Evolutionary conservation across 2,797 vertebrate species (phyloP).

Genomic region (Rhynchonycteris naso): DNA sequence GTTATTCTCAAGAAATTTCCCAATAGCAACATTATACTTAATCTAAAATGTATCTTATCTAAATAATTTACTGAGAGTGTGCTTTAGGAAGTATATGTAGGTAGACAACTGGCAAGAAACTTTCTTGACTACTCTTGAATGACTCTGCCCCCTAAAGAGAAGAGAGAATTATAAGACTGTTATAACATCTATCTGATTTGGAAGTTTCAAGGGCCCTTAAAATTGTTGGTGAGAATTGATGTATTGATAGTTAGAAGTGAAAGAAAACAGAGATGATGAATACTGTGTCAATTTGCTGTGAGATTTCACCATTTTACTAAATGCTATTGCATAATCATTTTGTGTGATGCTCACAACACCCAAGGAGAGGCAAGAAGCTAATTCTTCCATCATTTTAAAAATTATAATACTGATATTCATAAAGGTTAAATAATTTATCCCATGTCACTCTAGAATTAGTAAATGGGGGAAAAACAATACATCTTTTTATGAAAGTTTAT

Average conservation of each 20-base stretch:
- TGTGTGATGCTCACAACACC: not conserved
- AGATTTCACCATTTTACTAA: not conserved
- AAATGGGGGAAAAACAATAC: not conserved
- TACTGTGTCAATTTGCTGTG: not conserved
- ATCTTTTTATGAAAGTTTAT: not conserved
- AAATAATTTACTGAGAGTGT: not conserved
- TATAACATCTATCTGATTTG: not conserved
- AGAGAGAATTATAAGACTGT: not conserved
- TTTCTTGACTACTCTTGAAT: not conserved
- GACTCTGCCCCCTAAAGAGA: not conserved
- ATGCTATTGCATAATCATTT: not conserved
- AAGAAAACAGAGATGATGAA: not conserved
- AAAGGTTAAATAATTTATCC: not conserved
- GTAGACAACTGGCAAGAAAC: not conserved
- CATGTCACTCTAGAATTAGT: not conserved
- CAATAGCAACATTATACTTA: not conserved
- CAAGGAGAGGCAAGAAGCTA: not conserved
- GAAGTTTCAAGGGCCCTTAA: conserved; percentile 3
- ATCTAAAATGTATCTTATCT: not conserved
- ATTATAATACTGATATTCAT: not conserved
- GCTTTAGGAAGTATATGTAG: not conserved
- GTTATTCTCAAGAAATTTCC: not conserved
- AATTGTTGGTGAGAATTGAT: not conserved
- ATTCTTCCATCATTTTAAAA: not conserved
- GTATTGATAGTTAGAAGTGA: not conserved